A percentile compares a stretch with the other conserved stretches of the same genome.
phyloP scores from a whole-genome alignment of 2,888 invertebrate genomes.

The Athetis lepigone region DNA sequence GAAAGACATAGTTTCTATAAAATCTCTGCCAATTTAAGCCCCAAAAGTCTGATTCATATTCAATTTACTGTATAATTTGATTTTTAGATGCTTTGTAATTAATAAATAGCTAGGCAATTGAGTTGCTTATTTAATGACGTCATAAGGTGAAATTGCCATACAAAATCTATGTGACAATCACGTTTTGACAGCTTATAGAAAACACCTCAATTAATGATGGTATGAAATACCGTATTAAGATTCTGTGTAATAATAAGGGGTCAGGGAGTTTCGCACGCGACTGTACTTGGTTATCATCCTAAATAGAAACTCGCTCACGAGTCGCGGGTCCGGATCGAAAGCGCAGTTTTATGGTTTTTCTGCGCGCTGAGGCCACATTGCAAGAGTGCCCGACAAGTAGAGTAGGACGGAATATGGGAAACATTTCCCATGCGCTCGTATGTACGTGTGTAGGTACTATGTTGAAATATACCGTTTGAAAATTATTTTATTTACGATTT shows the following conservation, averaged over 20 bases:
- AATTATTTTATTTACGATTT: conserved; percentile 16
- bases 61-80: no score
- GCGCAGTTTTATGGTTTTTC: conserved; percentile 83
- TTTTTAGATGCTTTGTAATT: no score
- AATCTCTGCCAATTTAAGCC: no score
- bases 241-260: conserved; percentile 62
- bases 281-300: conserved; percentile 76
- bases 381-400: conserved; percentile 68
- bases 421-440: conserved; percentile 57
- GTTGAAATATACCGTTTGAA: conserved; percentile 23
- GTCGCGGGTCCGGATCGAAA: conserved; percentile 85
- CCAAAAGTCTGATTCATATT: no score
- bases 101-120: no score
- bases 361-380: conserved; percentile 71
- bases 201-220: no score
- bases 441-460: conserved; percentile 35
- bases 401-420: conserved; percentile 69
- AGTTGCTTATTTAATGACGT: no score
- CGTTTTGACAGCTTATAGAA: no score
- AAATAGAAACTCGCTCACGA: conserved; percentile 82
- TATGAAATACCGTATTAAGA: no score
- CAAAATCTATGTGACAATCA: no score
- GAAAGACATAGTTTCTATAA: no score
- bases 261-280: conserved; percentile 65
- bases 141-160: no score